These are phyloP conservation scores for Tinamus major DNA, from an alignment of 2,797 vertebrate species.

Conservation along the genomic window DNA sequence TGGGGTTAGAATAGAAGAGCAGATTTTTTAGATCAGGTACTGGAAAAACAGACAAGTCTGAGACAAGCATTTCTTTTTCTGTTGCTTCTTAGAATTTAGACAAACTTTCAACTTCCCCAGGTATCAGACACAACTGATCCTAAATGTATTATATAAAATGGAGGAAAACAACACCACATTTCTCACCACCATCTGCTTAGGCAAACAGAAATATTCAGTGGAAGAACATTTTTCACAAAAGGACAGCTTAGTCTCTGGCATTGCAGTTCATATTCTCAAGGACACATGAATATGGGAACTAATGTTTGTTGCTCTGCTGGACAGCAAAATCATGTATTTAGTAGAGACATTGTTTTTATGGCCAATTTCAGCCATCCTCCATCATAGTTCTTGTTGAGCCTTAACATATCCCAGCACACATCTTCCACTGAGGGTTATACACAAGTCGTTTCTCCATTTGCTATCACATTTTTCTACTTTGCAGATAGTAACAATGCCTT, in stretches of 20 bases:
- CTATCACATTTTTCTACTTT: not conserved
- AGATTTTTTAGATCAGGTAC: not conserved
- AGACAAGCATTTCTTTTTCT: not conserved
- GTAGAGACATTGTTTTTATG: not conserved
- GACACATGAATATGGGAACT: not conserved
- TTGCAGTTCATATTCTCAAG: not conserved
- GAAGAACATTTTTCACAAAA: not conserved
- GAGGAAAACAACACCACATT: not conserved
- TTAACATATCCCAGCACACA: not conserved
- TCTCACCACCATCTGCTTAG: not conserved
- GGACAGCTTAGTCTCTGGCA: not conserved
- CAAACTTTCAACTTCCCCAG: not conserved
- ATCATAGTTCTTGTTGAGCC: not conserved
- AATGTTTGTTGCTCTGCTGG: not conserved
- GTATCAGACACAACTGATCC: not conserved
- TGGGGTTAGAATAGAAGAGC: not conserved
- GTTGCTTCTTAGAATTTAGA: not conserved
- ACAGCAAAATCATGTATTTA: not conserved
- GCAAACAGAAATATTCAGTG: not conserved
- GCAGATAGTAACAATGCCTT: not conserved
- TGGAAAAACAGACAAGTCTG: not conserved
- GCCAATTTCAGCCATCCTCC: not conserved
- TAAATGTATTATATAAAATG: not conserved
- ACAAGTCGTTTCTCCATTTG: not conserved
- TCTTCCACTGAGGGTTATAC: not conserved